Base-by-base conservation (phyloP, 2,888 invertebrate genomes). In the Epinotia ramella region DNA sequence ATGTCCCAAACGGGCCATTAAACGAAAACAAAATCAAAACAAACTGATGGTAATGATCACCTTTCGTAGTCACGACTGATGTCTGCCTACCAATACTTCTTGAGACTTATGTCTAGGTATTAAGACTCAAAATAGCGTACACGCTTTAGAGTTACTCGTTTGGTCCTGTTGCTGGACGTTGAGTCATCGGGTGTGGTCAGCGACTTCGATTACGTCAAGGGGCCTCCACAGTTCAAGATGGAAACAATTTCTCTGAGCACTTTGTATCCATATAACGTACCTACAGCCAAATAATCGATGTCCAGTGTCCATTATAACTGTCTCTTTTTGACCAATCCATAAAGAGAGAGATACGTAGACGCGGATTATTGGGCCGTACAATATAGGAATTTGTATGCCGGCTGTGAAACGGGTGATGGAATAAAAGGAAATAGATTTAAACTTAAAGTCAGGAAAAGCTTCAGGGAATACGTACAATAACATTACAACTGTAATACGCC, bases 141-240 rank as follows among this genome's bases (percentile, higher is more conserved):
- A 53, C n/a, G n/a, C 53, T 73, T 70, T 49, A 33, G 24, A 2
- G 56, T 70, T 69, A 69, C 70, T 77, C 62, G 79, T 77, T 78
- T 63, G 46, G 69, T 77, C 79, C 73, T 73, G 77, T 59, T 68
- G 57, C 62, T 40, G 62, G 62, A 71, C 28, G 65, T 40, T 69
- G 65, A 76, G 72, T 78, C 73, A 73, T 60, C 13, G 62, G 67
- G 73, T 56, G 68, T 73, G 73, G 73, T 73, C 73, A 53, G 13
- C 24, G 57, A 60, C 65, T 66, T 20, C 57, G 46, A 24, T 72
- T 67, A 72, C 76, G 71, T 76, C 71, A 72, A 56, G 20, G 56
- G 63, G 70, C 68, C 57, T 24, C 18, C 18, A n/a, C 46, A 59
- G 46, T 53, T 65, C 33, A 53, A 66, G 33, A 28, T 53, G 3